These are phyloP conservation scores for Python bivittatus DNA, from an alignment of 2,113 vertebrate species.

Conservation along the genomic window DNA sequence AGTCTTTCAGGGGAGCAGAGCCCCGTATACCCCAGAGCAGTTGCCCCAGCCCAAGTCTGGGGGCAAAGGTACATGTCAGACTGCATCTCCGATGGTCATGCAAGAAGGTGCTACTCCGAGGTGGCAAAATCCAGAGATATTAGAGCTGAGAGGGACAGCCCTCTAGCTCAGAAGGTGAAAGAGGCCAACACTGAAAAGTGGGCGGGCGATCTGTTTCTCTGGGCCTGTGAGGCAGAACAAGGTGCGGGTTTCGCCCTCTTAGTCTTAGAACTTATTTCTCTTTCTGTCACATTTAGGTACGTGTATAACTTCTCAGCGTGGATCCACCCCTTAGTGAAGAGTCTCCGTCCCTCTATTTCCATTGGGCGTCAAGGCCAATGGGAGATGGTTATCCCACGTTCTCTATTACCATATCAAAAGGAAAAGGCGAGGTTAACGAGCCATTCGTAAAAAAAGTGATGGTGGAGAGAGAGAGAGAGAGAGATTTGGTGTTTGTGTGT, in stretches of 20 bases:
- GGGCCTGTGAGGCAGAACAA: no score
- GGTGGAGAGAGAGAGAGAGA: neutral
- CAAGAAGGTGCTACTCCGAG: no score
- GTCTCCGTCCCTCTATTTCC: neutral
- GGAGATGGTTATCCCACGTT: neutral
- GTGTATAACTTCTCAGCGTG: neutral
- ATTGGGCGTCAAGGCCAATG: slow-evolving; percentile 34
- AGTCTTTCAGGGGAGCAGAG: neutral
- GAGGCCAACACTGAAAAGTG: no score
- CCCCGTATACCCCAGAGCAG: no score
- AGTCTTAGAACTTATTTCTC: neutral
- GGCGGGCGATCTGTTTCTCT: no score
- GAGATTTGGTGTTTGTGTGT: neutral
- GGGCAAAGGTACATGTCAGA: no score
- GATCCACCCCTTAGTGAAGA: neutral
- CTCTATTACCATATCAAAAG: slow-evolving; percentile 47
- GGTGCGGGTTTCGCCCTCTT: no score
- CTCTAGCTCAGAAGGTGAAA: no score
- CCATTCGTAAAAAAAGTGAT: neutral
- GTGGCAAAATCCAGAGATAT: no score
- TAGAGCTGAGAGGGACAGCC: no score
- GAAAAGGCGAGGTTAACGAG: neutral
- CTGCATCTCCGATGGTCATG: no score
- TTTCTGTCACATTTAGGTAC: neutral
- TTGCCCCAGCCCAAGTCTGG: no score